Base-by-base conservation (phyloP, 2,888 invertebrate genomes). In the Tryphoninae sp. region DNA sequence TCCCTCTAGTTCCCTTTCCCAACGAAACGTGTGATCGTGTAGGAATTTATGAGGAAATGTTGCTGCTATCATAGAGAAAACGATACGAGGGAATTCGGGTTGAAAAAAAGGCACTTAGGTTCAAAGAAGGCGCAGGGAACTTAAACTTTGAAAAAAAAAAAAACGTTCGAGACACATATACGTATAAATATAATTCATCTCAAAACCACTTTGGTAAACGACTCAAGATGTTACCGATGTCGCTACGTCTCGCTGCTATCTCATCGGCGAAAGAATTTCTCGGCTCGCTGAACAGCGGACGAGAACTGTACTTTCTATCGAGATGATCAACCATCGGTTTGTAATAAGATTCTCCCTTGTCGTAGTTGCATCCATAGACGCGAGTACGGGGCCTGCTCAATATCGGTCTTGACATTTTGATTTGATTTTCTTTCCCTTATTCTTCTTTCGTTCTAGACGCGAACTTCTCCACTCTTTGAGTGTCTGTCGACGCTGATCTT, bases 331-430 rank as follows among this genome's bases (percentile, higher is more conserved):
- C 92, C 84, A 96, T 95, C 11, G 96, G 95, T 86, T 95, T 95
- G 93, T 97, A 97, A 91, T 96, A 96, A 88, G 95, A 96, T 92
- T 97, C 96, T 76, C 96, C 96, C 90, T 96, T 95, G 92, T 96
- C 95, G 93, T 96, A 97, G 92, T 97, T 97, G 92, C 96, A 96
- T 89, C 97, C 96, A 91, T 97, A 97, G 88, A 97, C 95, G 92
- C 95, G 95, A 40, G 97, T 97, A 88, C 96, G 94, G 84, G 96
- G 95, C 91, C 96, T 93, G 88, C 92, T 92, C 62, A 92, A 87
- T 80, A 92, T 92, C 87, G 91, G 92, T 88, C 91, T 92, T 79
- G 92, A 91, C 92, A 92, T 92, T 80, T 87, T 89, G 61, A 45
- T 49, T 19, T 76, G 26, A 7, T 42, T 61, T 40, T 61, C n/a